phyloP scores from a whole-genome alignment of 2,888 invertebrate genomes.

The Ectemnius lituratus region DNA sequence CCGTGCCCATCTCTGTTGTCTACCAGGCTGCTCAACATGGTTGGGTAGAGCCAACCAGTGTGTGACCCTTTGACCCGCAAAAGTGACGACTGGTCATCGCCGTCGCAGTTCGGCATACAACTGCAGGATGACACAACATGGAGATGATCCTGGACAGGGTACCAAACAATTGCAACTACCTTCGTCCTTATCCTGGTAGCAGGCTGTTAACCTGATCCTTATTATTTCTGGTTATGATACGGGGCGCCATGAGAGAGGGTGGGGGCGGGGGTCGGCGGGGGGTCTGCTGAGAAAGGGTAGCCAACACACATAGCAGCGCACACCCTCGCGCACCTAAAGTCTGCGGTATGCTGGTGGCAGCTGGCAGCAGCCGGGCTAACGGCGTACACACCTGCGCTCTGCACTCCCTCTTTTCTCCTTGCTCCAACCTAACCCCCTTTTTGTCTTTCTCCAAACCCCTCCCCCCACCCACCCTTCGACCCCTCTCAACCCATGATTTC shows the following conservation, averaged over 20 bases:
- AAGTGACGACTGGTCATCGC: too few species aligned
- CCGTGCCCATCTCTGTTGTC: too few species aligned
- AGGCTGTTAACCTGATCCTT: too few species aligned
- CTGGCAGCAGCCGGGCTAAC: constrained; percentile 68
- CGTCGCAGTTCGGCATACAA: too few species aligned
- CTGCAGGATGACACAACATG: too few species aligned
- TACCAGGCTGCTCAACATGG: too few species aligned
- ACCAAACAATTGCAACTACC: too few species aligned
- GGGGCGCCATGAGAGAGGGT: neutral
- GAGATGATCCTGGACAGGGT: too few species aligned
- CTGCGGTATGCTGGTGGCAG: constrained; percentile 42
- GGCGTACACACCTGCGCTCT: constrained; percentile 72
- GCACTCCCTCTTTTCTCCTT: constrained; percentile 22
- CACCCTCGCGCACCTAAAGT: constrained; percentile 44
- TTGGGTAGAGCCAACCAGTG: too few species aligned
- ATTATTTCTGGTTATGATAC: neutral
- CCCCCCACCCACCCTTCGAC: constrained; percentile 6
- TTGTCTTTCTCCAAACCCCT: neutral
- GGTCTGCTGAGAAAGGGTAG: neutral
- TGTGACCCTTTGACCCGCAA: too few species aligned
- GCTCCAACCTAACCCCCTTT: neutral
- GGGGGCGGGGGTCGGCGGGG: neutral
- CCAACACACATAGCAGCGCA: neutral
- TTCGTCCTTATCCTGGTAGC: too few species aligned
- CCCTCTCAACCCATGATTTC: neutral